A percentile compares a stretch with the other conserved stretches of the same genome.
Conservation (phyloP, 2,797 vertebrate species). For the Vultur gryphus region DNA sequence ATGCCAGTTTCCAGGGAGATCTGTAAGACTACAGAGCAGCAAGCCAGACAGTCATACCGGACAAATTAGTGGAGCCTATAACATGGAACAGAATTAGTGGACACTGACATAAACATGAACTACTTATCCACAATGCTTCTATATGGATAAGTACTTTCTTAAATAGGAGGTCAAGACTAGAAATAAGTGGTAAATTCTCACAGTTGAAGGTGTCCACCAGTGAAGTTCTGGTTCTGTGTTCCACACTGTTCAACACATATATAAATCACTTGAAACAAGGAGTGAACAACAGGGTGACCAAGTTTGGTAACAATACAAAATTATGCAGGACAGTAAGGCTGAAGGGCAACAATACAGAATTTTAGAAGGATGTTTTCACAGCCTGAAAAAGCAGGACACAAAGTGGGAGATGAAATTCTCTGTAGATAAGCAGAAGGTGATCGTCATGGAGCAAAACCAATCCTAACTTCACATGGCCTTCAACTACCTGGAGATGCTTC, state of each 20-base stretch:
- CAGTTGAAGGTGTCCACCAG: background rate
- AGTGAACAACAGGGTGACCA: background rate
- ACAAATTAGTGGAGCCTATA: background rate
- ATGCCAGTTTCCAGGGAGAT: background rate
- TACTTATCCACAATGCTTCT: background rate
- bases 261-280: background rate
- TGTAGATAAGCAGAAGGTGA: background rate
- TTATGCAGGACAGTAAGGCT: background rate
- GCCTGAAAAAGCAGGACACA: background rate
- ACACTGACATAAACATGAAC: background rate
- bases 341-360: background rate
- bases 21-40: background rate
- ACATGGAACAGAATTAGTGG: background rate
- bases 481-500: background rate
- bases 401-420: background rate
- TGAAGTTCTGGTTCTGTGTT: background rate
- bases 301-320: background rate
- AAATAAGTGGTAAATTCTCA: background rate
- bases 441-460: background rate
- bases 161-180: background rate
- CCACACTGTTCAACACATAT: background rate
- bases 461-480: background rate
- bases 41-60: background rate
- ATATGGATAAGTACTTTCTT: background rate
- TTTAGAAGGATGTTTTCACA: background rate